Conservation (phyloP, 2,888 invertebrate genomes). For the Falcaria lacertinaria region DNA sequence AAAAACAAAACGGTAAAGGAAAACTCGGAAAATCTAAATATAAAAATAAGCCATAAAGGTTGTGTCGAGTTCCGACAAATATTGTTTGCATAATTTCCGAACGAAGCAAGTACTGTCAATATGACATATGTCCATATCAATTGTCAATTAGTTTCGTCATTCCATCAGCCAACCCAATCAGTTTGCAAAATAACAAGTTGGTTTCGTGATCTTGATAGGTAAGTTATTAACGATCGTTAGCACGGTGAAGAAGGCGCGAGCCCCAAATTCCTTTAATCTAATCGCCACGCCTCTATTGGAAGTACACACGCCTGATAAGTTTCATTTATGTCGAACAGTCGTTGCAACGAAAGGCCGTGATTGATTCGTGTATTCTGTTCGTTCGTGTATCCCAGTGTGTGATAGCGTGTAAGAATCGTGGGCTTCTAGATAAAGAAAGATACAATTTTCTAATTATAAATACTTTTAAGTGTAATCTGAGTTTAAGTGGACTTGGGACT, state of each 20-base stretch:
- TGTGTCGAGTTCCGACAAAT: too few species aligned
- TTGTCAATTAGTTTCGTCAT: not conserved
- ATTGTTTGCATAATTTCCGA: not conserved
- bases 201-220: too few species aligned
- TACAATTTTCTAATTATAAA: slow-evolving; percentile 3
- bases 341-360: not conserved
- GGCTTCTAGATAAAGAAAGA: not conserved
- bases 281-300: slow-evolving; percentile 48
- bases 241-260: slow-evolving; percentile 17
- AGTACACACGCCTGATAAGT: slow-evolving; percentile 6
- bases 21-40: too few species aligned
- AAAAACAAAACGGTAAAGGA: too few species aligned
- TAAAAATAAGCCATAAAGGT: too few species aligned
- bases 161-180: too few species aligned
- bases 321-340: not conserved
- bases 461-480: slow-evolving; percentile 21
- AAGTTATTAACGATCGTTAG: slow-evolving; percentile 33
- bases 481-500: slow-evolving; percentile 15
- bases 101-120: not conserved
- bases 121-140: not conserved
- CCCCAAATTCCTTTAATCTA: slow-evolving; percentile 27
- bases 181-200: slow-evolving; percentile 31
- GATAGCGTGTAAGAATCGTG: not conserved
- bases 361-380: not conserved
- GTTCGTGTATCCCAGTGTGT: not conserved